Evolutionary conservation across 2,113 vertebrate species (phyloP).

Genomic region (Misgurnus mizolepis): DNA sequence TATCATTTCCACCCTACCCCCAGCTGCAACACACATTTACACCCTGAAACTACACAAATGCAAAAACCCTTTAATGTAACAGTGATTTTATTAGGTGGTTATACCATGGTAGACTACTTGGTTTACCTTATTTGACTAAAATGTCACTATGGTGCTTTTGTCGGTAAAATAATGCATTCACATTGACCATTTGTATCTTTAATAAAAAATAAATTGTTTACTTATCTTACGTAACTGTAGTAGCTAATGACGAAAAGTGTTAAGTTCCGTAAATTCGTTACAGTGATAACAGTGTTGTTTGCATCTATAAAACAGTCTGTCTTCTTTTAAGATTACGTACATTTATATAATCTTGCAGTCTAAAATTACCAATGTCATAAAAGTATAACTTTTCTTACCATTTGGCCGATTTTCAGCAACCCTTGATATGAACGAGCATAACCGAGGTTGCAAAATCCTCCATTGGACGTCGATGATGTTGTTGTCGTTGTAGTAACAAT

Average conservation of each 20-base stretch:
- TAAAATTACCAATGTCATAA: background rate
- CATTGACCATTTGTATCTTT: too few relatives aligned
- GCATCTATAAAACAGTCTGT: background rate
- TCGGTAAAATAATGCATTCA: too few relatives aligned
- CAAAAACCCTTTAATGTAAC: background rate
- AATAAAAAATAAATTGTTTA: too few relatives aligned
- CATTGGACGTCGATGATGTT: slow-evolving; percentile 55
- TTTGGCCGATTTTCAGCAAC: slow-evolving; percentile 72
- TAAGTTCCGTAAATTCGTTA: background rate
- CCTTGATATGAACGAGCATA: slow-evolving; percentile 71
- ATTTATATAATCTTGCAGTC: background rate
- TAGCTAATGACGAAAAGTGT: too few relatives aligned
- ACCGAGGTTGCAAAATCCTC: slow-evolving; percentile 62
- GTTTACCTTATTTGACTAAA: too few relatives aligned
- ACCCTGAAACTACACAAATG: background rate
- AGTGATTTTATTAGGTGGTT: background rate
- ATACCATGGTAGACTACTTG: too few relatives aligned
- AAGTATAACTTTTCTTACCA: slow-evolving; percentile 61
- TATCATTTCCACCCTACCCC: background rate
- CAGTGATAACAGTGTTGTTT: background rate
- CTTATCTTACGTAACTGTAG: too few relatives aligned
- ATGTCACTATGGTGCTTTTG: too few relatives aligned
- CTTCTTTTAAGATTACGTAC: too few relatives aligned
- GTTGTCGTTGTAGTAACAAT: slow-evolving; percentile 55
- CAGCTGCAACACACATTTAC: background rate